Conservation (phyloP, 2,888 invertebrate genomes). For the Drosophila dives region DNA sequence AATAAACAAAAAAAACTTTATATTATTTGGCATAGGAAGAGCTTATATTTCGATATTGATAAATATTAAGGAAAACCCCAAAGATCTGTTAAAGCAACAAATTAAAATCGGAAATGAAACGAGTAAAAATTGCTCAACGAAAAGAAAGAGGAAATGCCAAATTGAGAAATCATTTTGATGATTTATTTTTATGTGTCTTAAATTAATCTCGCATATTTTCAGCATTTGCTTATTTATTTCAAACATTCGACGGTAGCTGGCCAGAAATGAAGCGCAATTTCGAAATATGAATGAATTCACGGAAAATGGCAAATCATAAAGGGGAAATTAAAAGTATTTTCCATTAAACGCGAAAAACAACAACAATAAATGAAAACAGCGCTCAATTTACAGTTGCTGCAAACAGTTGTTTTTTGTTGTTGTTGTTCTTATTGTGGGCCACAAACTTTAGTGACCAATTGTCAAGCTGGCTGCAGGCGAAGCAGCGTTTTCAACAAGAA, state of each 20-base stretch:
- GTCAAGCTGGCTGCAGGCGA: slow-evolving; percentile 35
- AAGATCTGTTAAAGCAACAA: neutral
- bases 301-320: slow-evolving; percentile 9
- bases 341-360: slow-evolving; percentile 26
- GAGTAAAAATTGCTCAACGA: neutral
- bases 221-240: slow-evolving; percentile 17
- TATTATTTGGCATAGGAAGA: neutral
- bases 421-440: neutral
- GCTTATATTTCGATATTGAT: neutral
- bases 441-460: slow-evolving; percentile 48
- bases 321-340: slow-evolving; percentile 21
- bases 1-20: neutral
- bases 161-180: slow-evolving; percentile 3
- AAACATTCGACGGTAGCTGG: slow-evolving; percentile 13
- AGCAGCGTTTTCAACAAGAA: neutral
- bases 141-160: neutral
- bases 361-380: slow-evolving; percentile 15
- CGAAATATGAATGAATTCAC: slow-evolving; percentile 30
- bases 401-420: neutral
- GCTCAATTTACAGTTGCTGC: neutral
- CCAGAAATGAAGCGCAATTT: slow-evolving; percentile 37
- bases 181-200: neutral
- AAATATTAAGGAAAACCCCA: neutral
- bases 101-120: neutral
- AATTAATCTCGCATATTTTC: slow-evolving; percentile 26